Evolutionary conservation across 2,888 invertebrate species (phyloP).

Genomic region (Gryllus longicercus): DNA sequence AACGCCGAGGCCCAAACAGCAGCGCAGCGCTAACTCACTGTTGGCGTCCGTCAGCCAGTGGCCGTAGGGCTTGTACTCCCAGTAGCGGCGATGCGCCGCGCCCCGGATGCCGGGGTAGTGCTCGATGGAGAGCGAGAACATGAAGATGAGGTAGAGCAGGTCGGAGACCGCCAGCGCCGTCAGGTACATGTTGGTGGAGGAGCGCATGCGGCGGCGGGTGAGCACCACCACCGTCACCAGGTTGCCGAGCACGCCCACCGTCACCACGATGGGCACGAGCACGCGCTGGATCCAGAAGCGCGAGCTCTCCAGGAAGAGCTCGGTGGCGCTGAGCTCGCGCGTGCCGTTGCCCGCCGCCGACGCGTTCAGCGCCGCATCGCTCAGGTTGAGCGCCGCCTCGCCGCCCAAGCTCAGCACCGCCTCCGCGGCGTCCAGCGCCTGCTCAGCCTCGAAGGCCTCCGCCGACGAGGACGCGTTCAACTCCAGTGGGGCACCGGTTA

Average conservation of each 20-base stretch:
- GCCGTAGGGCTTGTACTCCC: constrained; percentile 58
- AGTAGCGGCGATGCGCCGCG: constrained; percentile 55
- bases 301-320: constrained; percentile 42
- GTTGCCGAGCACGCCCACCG: constrained; percentile 68
- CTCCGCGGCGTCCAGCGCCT: not conserved
- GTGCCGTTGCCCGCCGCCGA: not conserved
- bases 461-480: not conserved
- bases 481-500: not conserved
- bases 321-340: not conserved
- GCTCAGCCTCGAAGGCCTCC: not conserved
- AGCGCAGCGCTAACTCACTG: constrained; percentile 50
- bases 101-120: constrained; percentile 58
- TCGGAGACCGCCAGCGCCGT: constrained; percentile 70
- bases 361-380: not conserved
- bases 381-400: not conserved
- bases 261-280: constrained; percentile 60
- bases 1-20: too few species aligned
- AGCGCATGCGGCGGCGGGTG: constrained; percentile 63
- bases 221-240: constrained; percentile 48
- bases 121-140: constrained; percentile 59
- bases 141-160: constrained; percentile 64
- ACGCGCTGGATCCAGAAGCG: constrained; percentile 59
- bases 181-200: constrained; percentile 71
- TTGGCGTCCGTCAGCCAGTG: constrained; percentile 65
- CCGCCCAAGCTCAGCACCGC: not conserved